These are phyloP conservation scores for Tachysurus fulvidraco DNA, from an alignment of 2,113 vertebrate genomes.

Conservation along the genomic window DNA sequence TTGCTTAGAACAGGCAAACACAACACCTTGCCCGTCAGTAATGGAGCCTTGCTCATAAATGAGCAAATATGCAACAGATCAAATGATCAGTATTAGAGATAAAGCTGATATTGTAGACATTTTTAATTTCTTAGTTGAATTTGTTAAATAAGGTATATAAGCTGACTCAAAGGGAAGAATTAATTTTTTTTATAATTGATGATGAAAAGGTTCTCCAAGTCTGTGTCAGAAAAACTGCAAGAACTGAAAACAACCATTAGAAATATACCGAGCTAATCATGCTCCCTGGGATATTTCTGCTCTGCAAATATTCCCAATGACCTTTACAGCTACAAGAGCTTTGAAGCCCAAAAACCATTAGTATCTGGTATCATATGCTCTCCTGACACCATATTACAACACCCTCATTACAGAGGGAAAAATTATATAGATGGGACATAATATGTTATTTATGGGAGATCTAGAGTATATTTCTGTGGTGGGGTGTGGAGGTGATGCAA, in stretches of 20 bases:
- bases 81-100: slow-evolving; percentile 34
- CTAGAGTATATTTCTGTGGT: slow-evolving; percentile 30
- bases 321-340: slow-evolving; percentile 41
- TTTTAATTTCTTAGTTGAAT: neutral
- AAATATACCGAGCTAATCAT: neutral
- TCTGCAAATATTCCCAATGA: slow-evolving; percentile 32
- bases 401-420: slow-evolving; percentile 32
- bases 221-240: slow-evolving; percentile 9
- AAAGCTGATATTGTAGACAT: neutral
- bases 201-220: neutral
- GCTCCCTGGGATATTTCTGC: neutral
- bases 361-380: slow-evolving; percentile 40
- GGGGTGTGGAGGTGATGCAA: neutral
- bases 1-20: slow-evolving; percentile 46
- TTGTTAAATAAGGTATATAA: neutral
- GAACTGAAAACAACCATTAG: slow-evolving; percentile 4
- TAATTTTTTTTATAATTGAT: neutral
- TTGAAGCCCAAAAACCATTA: slow-evolving; percentile 50
- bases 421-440: slow-evolving; percentile 49
- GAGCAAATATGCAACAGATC: slow-evolving; percentile 14
- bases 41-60: slow-evolving; percentile 18
- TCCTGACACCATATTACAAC: slow-evolving; percentile 42
- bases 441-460: slow-evolving; percentile 54
- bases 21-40: slow-evolving; percentile 48
- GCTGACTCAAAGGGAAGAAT: neutral